These are phyloP conservation scores for Cheirogaleus major DNA, from an alignment of 2,797 vertebrate species.

Conservation along the genomic window DNA sequence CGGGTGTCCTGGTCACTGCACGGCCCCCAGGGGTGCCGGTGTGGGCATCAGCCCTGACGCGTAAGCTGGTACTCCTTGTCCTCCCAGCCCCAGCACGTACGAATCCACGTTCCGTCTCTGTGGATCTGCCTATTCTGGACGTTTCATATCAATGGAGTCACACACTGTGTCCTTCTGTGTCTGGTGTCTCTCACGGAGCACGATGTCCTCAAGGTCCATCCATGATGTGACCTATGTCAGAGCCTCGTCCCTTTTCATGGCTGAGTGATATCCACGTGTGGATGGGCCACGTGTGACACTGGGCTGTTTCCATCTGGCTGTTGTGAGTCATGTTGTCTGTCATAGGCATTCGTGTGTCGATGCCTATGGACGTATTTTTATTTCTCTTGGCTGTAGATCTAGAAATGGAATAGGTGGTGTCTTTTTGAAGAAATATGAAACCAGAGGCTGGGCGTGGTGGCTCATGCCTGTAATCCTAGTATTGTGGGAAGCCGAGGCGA, in stretches of 20 bases:
- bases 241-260: not conserved
- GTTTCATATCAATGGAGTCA: not conserved
- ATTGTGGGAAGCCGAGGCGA: too few species aligned
- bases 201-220: not conserved
- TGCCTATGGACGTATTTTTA: not conserved
- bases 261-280: too few species aligned
- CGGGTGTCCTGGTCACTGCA: not conserved
- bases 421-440: not conserved
- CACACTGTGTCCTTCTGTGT: not conserved
- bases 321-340: not conserved
- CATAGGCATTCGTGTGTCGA: rapidly evolving
- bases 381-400: rapidly evolving
- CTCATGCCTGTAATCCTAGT: too few species aligned
- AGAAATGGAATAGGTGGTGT: not conserved
- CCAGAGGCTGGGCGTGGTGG: too few species aligned
- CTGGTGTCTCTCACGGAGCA: not conserved
- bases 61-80: not conserved
- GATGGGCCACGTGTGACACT: not conserved
- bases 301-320: not conserved
- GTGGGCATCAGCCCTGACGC: not conserved
- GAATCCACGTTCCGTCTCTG: not conserved
- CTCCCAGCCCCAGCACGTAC: not conserved
- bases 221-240: rapidly evolving
- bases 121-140: not conserved
- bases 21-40: rapidly evolving